These are phyloP conservation scores for Sebastes trivittatus DNA, from an alignment of 2,797 vertebrate species.

Conservation along the genomic window DNA sequence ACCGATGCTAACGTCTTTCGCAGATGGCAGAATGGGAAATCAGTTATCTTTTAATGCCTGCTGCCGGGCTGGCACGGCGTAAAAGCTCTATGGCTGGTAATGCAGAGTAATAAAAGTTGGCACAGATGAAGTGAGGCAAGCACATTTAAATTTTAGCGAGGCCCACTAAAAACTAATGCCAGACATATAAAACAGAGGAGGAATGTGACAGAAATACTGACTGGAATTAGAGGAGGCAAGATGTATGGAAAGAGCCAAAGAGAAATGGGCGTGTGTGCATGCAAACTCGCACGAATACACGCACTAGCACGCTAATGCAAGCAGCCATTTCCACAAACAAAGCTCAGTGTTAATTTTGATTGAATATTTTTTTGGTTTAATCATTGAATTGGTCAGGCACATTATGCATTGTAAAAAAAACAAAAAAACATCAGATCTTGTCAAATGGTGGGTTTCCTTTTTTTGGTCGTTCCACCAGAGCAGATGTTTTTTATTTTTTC, in stretches of 20 bases:
- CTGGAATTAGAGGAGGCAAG: constrained; percentile 31
- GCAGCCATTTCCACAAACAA: constrained; percentile 35
- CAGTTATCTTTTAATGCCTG: constrained; percentile 48
- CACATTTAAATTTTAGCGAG: constrained; percentile 55
- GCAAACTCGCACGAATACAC: constrained; percentile 4
- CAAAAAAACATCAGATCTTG: constrained; percentile 30
- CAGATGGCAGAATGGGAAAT: constrained; percentile 67
- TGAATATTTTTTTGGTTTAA: constrained; percentile 13
- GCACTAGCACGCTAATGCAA: background rate
- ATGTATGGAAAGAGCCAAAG: constrained; percentile 14
- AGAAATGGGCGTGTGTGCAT: background rate
- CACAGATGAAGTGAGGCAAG: constrained; percentile 57
- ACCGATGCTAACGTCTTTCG: constrained; percentile 46
- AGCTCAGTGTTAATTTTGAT: constrained; percentile 20
- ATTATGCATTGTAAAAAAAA: constrained; percentile 19
- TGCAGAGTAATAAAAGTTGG: constrained; percentile 62
- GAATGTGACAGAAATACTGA: constrained; percentile 56
- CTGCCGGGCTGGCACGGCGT: constrained; percentile 45
- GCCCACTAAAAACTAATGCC: constrained; percentile 51
- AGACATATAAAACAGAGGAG: constrained; percentile 57
- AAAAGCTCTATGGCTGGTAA: constrained; percentile 32
- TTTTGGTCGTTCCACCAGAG: constrained; percentile 25
- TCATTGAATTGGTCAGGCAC: constrained; percentile 4
- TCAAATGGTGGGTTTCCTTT: constrained; percentile 11
- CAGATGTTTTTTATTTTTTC: constrained; percentile 27